These are phyloP conservation scores for Torymus texanus DNA, from an alignment of 2,888 invertebrate species.

Conservation along the genomic window DNA sequence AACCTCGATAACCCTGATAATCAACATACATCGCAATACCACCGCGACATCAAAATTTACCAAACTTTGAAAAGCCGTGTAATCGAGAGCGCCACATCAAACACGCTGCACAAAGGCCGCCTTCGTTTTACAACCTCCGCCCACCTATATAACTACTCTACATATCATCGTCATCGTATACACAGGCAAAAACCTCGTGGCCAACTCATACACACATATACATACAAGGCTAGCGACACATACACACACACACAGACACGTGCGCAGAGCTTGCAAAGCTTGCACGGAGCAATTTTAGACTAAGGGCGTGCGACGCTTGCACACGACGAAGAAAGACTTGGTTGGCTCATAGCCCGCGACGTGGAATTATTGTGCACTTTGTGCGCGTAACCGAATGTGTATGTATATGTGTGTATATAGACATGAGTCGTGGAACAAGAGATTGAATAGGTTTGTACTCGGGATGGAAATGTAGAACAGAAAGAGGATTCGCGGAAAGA, in stretches of 20 bases:
- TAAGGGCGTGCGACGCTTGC: slow-evolving; percentile 61
- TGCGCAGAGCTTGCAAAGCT: neutral
- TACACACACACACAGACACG: too few relatives aligned
- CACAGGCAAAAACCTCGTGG: neutral
- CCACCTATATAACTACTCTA: neutral
- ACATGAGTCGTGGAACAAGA: neutral
- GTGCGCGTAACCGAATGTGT: too few relatives aligned
- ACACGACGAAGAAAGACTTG: slow-evolving; percentile 45
- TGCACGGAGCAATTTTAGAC: slow-evolving; percentile 69
- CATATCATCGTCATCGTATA: neutral
- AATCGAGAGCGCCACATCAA: too few relatives aligned
- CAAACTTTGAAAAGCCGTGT: too few relatives aligned
- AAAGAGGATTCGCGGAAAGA: slow-evolving; percentile 11
- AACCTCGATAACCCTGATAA: too few relatives aligned
- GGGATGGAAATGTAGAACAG: neutral
- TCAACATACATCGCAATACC: too few relatives aligned
- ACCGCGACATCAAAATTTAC: too few relatives aligned
- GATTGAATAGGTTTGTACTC: too few relatives aligned
- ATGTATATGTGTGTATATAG: too few relatives aligned
- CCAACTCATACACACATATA: too few relatives aligned
- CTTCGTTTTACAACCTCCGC: neutral
- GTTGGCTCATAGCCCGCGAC: slow-evolving; percentile 21
- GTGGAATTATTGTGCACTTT: too few relatives aligned
- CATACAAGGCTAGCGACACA: too few relatives aligned
- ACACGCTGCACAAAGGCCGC: neutral